These are phyloP conservation scores for Drosophila leontia DNA, from an alignment of 1,140 invertebrate genomes.

Conservation along the genomic window DNA sequence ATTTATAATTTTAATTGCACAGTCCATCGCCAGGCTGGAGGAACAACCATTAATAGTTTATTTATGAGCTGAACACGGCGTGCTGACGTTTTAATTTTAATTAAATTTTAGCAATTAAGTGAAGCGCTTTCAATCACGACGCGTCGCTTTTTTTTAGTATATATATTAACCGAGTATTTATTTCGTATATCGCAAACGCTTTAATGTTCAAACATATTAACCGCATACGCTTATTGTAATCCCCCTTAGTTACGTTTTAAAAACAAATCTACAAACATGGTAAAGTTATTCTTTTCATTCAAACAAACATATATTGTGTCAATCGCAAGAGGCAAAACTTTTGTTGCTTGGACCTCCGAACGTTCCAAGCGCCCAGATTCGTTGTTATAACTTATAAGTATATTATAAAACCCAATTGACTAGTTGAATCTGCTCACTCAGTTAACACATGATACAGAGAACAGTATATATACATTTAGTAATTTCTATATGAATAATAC, in stretches of 20 bases:
- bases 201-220: slow-evolving; percentile 34
- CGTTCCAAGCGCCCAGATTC: slow-evolving; percentile 41
- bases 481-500: slow-evolving; percentile 63
- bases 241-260: slow-evolving; percentile 26
- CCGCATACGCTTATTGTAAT: slow-evolving; percentile 52
- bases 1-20: slow-evolving; percentile 56
- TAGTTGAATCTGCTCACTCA: slow-evolving; percentile 47
- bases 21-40: slow-evolving; percentile 21
- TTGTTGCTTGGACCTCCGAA: slow-evolving; percentile 30
- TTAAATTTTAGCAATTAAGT: slow-evolving; percentile 42
- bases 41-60: slow-evolving; percentile 30
- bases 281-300: slow-evolving; percentile 44
- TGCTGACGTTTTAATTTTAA: slow-evolving; percentile 45
- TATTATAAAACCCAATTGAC: slow-evolving; percentile 51
- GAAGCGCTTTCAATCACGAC: slow-evolving; percentile 23
- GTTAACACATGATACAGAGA: slow-evolving; percentile 44
- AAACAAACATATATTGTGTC: slow-evolving; percentile 57
- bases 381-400: slow-evolving; percentile 54
- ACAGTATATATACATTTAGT: slow-evolving; percentile 53
- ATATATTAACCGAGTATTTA: neutral
- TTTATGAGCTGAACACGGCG: slow-evolving; percentile 47
- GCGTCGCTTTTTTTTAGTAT: slow-evolving; percentile 15
- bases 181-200: slow-evolving; percentile 41
- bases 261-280: slow-evolving; percentile 48
- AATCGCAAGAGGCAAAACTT: slow-evolving; percentile 70